Percentiles rank a stretch among this genome's conserved stretches.
Evolutionary conservation across 2,113 vertebrate genomes (phyloP).

Genomic region (Pipa parva): DNA sequence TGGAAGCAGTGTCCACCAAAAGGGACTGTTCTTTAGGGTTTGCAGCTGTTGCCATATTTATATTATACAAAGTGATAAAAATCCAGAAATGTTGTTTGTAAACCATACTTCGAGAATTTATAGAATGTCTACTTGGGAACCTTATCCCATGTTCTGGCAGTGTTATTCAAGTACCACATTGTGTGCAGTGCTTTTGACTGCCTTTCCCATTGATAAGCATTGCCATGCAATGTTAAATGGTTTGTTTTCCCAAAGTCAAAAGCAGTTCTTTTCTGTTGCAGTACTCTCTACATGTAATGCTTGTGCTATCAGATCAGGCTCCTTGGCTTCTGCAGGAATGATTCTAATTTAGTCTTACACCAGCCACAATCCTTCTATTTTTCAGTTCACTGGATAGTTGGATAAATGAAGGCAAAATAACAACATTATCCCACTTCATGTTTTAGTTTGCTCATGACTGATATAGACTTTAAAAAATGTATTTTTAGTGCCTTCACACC

Average conservation of each 20-base stretch:
- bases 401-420: background rate
- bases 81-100: slow-evolving; percentile 17
- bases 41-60: slow-evolving; percentile 42
- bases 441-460: slow-evolving; percentile 9
- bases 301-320: too few relatives aligned
- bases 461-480: background rate
- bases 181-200: slow-evolving; percentile 37
- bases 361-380: slow-evolving; percentile 1
- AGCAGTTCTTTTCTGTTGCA: background rate
- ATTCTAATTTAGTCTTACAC: background rate
- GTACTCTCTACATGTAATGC: background rate
- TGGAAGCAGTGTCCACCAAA: slow-evolving; percentile 46
- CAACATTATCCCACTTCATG: background rate
- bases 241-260: background rate
- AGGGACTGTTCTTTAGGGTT: slow-evolving; percentile 49
- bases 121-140: slow-evolving; percentile 29
- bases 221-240: slow-evolving; percentile 18
- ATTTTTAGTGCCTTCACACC: slow-evolving; percentile 41
- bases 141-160: slow-evolving; percentile 39
- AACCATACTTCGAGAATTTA: slow-evolving; percentile 47
- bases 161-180: slow-evolving; percentile 22
- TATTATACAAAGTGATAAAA: background rate
- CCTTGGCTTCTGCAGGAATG: background rate
- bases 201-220: slow-evolving; percentile 12
- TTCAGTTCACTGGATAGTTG: background rate